These are phyloP conservation scores for Dipodomys merriami DNA, from an alignment of 2,113 vertebrate genomes.

Conservation along the genomic window DNA sequence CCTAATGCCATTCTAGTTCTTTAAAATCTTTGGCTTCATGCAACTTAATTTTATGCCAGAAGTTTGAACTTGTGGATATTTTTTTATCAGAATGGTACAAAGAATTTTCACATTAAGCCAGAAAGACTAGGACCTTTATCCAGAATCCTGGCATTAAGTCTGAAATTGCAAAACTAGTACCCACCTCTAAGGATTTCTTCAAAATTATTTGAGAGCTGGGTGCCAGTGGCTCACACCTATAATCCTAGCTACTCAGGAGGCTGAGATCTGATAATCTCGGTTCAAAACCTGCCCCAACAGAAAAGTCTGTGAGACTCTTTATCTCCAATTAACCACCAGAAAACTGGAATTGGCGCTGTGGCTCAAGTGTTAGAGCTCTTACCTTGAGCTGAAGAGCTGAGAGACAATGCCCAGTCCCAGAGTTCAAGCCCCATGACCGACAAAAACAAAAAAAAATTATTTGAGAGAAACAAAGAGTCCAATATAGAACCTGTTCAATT, in stretches of 20 bases:
- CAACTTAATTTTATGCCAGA: conserved; percentile 24
- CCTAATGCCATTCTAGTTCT: not conserved
- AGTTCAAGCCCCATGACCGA: no score
- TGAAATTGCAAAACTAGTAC: not conserved
- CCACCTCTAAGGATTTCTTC: not conserved
- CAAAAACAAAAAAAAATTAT: no score
- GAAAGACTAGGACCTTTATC: conserved; percentile 15
- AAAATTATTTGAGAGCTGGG: not conserved
- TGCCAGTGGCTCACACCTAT: no score
- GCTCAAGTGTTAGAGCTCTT: no score
- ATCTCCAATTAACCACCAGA: no score
- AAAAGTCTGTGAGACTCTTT: no score
- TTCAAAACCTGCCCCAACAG: no score
- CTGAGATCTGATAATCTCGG: no score
- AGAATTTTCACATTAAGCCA: not conserved
- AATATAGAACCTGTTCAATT: not conserved
- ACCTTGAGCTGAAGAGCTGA: no score
- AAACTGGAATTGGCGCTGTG: no score
- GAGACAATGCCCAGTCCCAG: no score
- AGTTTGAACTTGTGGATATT: not conserved
- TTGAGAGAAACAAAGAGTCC: conserved; percentile 6
- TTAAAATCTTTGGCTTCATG: conserved; percentile 10
- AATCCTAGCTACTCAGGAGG: no score
- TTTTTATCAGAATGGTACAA: not conserved
- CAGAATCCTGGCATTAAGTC: not conserved